phyloP scores from a whole-genome alignment of 2,888 invertebrate genomes.

The Pyrocoelia pectoralis region DNA sequence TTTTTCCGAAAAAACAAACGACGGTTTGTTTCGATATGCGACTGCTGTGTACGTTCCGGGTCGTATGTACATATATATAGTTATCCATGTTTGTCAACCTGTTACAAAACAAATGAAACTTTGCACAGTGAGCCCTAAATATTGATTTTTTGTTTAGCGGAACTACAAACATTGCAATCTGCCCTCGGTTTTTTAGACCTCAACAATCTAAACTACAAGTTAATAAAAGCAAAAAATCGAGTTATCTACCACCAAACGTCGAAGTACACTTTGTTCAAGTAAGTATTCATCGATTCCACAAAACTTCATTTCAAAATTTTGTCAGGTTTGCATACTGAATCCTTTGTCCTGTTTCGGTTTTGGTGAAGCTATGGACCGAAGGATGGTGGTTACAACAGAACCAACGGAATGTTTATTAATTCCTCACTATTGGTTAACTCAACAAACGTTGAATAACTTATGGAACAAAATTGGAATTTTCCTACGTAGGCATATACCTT shows the following conservation, averaged over 20 bases:
- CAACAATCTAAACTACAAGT: no score
- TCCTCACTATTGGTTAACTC: conserved; percentile 74
- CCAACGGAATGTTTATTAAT: conserved; percentile 72
- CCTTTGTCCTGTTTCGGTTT: conserved; percentile 73
- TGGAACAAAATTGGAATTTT: conserved; percentile 71
- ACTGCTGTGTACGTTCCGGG: no score
- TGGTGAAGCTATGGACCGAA: conserved; percentile 70
- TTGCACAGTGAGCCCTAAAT: no score
- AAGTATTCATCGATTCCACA: background rate
- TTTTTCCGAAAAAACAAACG: no score
- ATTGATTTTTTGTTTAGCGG: no score
- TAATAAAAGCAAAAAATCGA: no score
- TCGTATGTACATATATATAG: no score
- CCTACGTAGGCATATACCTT: conserved; percentile 67
- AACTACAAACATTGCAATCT: no score
- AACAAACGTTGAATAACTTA: conserved; percentile 70
- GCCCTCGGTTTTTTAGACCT: no score
- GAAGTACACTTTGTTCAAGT: conserved; percentile 2
- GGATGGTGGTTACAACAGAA: conserved; percentile 71
- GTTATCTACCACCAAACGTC: background rate
- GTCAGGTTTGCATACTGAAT: conserved; percentile 64
- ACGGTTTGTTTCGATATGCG: no score
- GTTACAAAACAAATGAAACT: no score
- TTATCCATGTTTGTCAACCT: no score
- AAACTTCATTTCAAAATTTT: background rate